Evolutionary conservation across 2,888 invertebrate species (phyloP), one percentile per base, ranked within the genome.

Genomic region (Rhodophaea formosa): DNA sequence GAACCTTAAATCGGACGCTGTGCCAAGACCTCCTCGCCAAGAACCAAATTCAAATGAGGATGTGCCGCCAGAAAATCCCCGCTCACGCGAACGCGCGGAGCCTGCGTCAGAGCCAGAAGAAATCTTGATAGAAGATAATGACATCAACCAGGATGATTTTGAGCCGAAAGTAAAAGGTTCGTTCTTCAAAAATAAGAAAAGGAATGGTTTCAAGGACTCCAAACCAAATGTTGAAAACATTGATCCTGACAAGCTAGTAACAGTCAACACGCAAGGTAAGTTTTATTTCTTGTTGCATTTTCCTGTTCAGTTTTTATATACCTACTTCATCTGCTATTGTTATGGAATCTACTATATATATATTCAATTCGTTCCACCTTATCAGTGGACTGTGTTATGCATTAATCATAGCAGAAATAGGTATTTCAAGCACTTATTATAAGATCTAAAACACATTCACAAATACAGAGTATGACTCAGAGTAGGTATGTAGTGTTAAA

Each of bases 1-100:
- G 45, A 84, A 88, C 59, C 64, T 93, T 39, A 92, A 91, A 62
- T 84, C 92, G 1, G 93, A 93, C 64, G 92, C 93, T 8, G 81
- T 87, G 43, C 92, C 92, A 0, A 84, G 84, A 66, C 80, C 92
- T 7, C 92, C 93, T 0, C 79, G 92, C 44, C 70, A 77, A 35
- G 65, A 64, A 42, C 65, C 67, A 14, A 69, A 66, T n/a, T 64
- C 69, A 17, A 63, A 65, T 35, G 47, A 59, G 14, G 59, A 67
- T 32, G 62, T 59, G 29, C 56, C 46, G 35, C 68, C 67, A 44
- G 65, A 63, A 47, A 60, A 59, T 17, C 61, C 69, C 17, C 66
- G 69, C 43, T 61, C 72, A 43, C 68, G 76, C 65, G 75, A 74
- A 57, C 79, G 76, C 59, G 66, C 70, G 15, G 68, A 79, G 39